These are phyloP conservation scores for Montifringilla adamsi DNA, from an alignment of 2,113 vertebrate species.

Conservation along the genomic window DNA sequence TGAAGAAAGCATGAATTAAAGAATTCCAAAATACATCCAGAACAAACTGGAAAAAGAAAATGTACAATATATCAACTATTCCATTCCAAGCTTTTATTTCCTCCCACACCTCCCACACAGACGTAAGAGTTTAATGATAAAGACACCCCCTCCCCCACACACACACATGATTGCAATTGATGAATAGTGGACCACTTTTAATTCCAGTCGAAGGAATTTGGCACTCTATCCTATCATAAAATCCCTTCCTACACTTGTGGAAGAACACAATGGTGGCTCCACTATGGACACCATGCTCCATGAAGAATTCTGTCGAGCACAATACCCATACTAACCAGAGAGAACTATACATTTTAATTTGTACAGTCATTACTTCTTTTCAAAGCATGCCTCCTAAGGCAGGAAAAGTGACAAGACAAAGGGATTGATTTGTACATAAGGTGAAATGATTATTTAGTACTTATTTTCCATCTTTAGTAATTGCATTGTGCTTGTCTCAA, in stretches of 20 bases:
- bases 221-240: background rate
- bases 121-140: background rate
- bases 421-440: background rate
- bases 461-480: background rate
- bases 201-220: background rate
- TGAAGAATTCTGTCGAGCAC: background rate
- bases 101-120: conserved; percentile 2
- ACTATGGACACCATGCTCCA: background rate
- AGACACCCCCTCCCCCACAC: background rate
- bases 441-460: background rate
- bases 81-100: background rate
- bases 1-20: background rate
- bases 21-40: background rate
- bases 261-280: background rate
- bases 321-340: background rate
- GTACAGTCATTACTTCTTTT: background rate
- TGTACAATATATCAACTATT: background rate
- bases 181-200: background rate
- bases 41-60: background rate
- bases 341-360: background rate
- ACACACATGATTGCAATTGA: background rate
- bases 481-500: background rate
- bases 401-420: background rate
- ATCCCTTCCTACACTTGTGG: background rate
- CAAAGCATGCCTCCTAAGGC: background rate